Evolutionary conservation across 2,113 vertebrate genomes (phyloP).

Genomic region (Climacteris rufus): DNA sequence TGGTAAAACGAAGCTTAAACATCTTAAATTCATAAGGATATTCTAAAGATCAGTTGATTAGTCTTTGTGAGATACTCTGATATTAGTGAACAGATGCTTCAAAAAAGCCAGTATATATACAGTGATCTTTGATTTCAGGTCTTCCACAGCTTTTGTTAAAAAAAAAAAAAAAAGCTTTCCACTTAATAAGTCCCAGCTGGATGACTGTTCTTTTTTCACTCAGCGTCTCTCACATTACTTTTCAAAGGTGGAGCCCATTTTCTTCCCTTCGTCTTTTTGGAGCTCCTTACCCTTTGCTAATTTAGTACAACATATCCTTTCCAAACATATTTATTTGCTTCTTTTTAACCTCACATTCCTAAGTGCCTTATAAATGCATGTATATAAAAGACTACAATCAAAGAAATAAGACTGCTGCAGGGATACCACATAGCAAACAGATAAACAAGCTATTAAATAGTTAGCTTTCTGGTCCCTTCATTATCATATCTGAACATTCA

Average conservation of each 20-base stretch:
- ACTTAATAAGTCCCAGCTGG: constrained; percentile 25
- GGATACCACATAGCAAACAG: not conserved
- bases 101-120: constrained; percentile 3
- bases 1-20: not conserved
- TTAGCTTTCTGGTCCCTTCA: not conserved
- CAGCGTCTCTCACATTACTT: not conserved
- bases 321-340: constrained; percentile 13
- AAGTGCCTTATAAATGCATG: not conserved
- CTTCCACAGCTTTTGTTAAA: not conserved
- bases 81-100: constrained; percentile 12
- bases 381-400: not conserved
- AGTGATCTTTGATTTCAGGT: constrained; percentile 27
- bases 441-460: constrained; percentile 18
- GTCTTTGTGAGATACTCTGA: not conserved
- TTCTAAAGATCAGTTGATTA: constrained; percentile 38
- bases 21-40: not conserved
- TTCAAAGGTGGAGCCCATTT: constrained; percentile 9
- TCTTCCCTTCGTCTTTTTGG: not conserved
- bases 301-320: not conserved
- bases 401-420: constrained; percentile 5
- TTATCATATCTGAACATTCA: not conserved
- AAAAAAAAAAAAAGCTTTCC: not conserved
- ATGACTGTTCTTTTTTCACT: constrained; percentile 1
- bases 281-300: not conserved
- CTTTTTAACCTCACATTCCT: constrained; percentile 3